Percentiles rank a stretch among this genome's conserved stretches.
These are phyloP conservation scores for Chromis chromis DNA, from an alignment of 2,797 vertebrate species.

Conservation along the genomic window DNA sequence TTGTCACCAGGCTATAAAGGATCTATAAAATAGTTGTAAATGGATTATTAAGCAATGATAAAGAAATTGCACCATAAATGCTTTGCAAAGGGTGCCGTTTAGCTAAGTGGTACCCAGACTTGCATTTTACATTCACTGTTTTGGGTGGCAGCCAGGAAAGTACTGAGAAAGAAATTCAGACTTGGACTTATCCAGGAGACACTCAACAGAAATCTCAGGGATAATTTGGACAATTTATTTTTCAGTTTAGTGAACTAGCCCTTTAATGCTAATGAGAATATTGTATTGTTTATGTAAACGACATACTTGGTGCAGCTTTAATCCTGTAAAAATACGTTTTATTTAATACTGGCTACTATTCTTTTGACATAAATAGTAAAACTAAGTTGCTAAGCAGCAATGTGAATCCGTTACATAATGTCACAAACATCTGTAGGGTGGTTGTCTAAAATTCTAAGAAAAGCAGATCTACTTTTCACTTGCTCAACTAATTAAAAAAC, in stretches of 20 bases:
- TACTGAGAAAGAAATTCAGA: no score
- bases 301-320: no score
- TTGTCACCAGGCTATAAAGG: no score
- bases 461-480: slow-evolving; percentile 47
- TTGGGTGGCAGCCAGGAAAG: no score
- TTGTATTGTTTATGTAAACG: not conserved
- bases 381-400: not conserved
- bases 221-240: not conserved
- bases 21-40: no score
- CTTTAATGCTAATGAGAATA: not conserved
- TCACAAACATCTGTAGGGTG: slow-evolving; percentile 33
- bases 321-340: not conserved
- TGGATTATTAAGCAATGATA: no score
- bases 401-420: slow-evolving; percentile 31
- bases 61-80: no score
- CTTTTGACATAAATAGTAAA: slow-evolving; percentile 2
- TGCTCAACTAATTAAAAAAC: slow-evolving; percentile 69
- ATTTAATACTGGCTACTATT: not conserved
- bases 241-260: not conserved
- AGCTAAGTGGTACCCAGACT: not conserved
- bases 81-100: no score
- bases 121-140: no score
- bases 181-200: no score
- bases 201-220: not conserved
- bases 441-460: slow-evolving; percentile 28